These are phyloP conservation scores for Lithobates sylvaticus DNA, from an alignment of 2,797 vertebrate genomes.

Conservation along the genomic window DNA sequence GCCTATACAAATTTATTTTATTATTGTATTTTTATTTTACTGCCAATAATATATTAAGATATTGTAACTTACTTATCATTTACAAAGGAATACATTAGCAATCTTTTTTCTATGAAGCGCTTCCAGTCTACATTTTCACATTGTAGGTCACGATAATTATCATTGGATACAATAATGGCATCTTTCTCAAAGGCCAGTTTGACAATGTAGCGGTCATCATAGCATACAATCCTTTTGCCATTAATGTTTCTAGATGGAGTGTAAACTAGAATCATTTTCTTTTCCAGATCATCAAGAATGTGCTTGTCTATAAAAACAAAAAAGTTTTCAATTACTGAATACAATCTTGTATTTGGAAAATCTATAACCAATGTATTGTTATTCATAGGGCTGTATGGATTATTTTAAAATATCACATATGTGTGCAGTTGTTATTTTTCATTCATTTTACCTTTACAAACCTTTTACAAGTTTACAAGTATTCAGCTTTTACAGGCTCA, in stretches of 20 bases:
- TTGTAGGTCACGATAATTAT: conserved; percentile 90
- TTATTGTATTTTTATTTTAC: too few species aligned
- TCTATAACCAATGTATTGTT: too few species aligned
- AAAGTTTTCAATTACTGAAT: neutral
- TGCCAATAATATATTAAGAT: neutral
- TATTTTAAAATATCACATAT: too few species aligned
- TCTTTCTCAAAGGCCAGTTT: conserved; percentile 85
- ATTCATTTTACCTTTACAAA: too few species aligned
- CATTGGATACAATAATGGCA: conserved; percentile 90
- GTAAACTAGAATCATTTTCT: conserved; percentile 84
- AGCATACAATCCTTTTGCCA: conserved; percentile 88
- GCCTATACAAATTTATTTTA: too few species aligned
- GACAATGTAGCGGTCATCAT: conserved; percentile 90
- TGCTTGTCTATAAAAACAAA: conserved; percentile 79
- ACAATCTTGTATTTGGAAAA: neutral
- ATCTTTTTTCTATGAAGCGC: conserved; percentile 88
- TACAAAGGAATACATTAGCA: conserved; percentile 92
- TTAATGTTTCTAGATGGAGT: conserved; percentile 85
- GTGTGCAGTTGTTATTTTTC: too few species aligned
- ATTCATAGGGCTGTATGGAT: too few species aligned
- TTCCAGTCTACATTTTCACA: conserved; percentile 89
- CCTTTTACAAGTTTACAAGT: too few species aligned
- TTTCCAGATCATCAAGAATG: conserved; percentile 84
- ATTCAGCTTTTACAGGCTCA: too few species aligned
- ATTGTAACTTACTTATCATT: conserved; percentile 81